Conservation (phyloP, 2,797 vertebrate species). For the Notolabrus celidotus region DNA sequence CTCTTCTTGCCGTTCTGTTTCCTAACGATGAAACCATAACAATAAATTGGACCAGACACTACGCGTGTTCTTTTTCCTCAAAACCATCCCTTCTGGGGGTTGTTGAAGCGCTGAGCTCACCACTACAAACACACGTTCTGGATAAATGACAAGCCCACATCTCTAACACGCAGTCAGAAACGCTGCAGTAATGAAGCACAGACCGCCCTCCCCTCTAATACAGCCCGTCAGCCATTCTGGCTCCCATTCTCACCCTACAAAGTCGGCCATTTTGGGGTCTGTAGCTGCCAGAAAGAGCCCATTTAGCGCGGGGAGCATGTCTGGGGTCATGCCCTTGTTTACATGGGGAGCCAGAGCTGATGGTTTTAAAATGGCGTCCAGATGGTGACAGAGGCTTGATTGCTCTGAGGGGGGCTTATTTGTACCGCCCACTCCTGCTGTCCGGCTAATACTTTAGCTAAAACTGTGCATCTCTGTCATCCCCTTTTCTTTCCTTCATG, state of each 20-base stretch:
- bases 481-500: constrained; percentile 37
- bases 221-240: constrained; percentile 64
- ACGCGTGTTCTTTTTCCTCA: neutral
- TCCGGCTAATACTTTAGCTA: constrained; percentile 70
- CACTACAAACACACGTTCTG: constrained; percentile 16
- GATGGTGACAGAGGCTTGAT: constrained; percentile 83
- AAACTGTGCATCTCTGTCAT: constrained; percentile 62
- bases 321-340: constrained; percentile 83
- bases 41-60: neutral
- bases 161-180: constrained; percentile 46
- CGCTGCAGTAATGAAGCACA: constrained; percentile 48
- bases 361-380: constrained; percentile 87
- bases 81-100: constrained; percentile 5
- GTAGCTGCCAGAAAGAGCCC: constrained; percentile 76
- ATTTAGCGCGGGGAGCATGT: constrained; percentile 80
- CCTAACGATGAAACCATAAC: constrained; percentile 2
- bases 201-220: constrained; percentile 32
- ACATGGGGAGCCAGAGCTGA: constrained; percentile 80
- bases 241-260: constrained; percentile 54
- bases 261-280: constrained; percentile 78
- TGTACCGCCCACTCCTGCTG: constrained; percentile 79
- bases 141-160: constrained; percentile 36
- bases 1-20: neutral
- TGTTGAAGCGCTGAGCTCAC: neutral
- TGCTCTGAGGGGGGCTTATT: constrained; percentile 73